Evolutionary conservation across 1,140 invertebrate genomes (phyloP), one percentile per base, ranked within the genome.

Genomic region (Riptortus pedestris): DNA sequence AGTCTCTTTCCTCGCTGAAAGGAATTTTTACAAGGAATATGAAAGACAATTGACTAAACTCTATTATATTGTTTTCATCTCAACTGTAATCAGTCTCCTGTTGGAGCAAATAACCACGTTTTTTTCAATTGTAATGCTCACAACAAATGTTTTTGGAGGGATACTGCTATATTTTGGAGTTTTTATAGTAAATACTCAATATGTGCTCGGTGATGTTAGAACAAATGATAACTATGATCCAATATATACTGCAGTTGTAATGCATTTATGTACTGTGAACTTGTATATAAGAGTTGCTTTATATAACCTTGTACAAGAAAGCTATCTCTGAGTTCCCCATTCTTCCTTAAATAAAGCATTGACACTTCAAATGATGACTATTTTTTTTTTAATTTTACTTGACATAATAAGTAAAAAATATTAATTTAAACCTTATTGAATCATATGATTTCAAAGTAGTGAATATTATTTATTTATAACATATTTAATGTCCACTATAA

Each of bases 101-200:
- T 20, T 59, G 20, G n/a, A 33, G 2, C 2, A 18, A 2, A 16
- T 26, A 7, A 26, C 4, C 0, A 59, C 28, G 2, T 20, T 29
- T 1, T 9, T 59, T 7, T n/a, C 14, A 16, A n/a, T 33, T 20
- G 12, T 2, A 20, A 9, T 31, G 12, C 20, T 59, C 5, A 59
- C 57, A 4, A 18, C 33, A 29, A 31, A 29, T 4, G 16, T 59
- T 16, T 59, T 59, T 3, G 57, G 57, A n/a, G 57, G 57, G 1
- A 59, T 59, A n/a, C 11, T 59, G n/a, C 57, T 59, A 5, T 59
- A 59, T 14, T 31, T 18, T 20, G n/a, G 57, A 16, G 28, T 29
- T 18, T 59, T 59, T n/a, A 22, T 59, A 2, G 28, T 59, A 12
- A 59, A 59, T 38, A 33, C 57, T 24, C 26, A 59, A 20, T 59